Evolutionary conservation across 2,113 vertebrate species (phyloP), one percentile per base, ranked within the genome.

Genomic region (Otus sunia): DNA sequence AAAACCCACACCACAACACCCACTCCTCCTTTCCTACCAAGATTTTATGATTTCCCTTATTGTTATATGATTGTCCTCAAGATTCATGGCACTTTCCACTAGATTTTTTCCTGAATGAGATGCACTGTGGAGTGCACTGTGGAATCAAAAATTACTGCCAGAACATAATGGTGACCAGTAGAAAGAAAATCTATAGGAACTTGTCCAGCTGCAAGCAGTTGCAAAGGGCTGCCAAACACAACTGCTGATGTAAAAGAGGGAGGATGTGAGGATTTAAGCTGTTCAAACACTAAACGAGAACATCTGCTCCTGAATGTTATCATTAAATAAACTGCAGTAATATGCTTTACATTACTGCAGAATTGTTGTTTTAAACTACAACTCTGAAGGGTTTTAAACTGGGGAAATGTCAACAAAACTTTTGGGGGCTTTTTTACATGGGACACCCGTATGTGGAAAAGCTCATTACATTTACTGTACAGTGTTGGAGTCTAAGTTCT

Each of bases 201-300:
- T 75, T 62, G 37, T 71, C 79, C 95, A 97, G 96, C 91, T 95
- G 91, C 78, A 87, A 94, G 89, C 80, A 88, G 66, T 78, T 95
- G 76, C 41, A 75, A 66, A 56, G 1, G 18, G 58, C 91, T 97
- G 86, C 86, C 91, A 97, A 94, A 87, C 76, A 72, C 76, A 92
- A 94, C 80, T 55, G 80, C 76, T 87, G 89, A 94, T 91, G 92
- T 91, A 89, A 94, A 94, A 94, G 72, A 74, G 66, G 36, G 69
- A 81, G 91, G 95, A 95, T 82, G 86, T 55, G 56, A 91, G 72
- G 72, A 93, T 78, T 84, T 83, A 74, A 94, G 45, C 63, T 86
- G 63, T 80, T 86, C 86, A 86, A 96, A 94, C 63, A 93, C 58
- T 95, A 92, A 97, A 92, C 86, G 94, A 97, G 77, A 82, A 95